Conservation (phyloP, 2,113 vertebrate species). For the Panthera tigris region DNA sequence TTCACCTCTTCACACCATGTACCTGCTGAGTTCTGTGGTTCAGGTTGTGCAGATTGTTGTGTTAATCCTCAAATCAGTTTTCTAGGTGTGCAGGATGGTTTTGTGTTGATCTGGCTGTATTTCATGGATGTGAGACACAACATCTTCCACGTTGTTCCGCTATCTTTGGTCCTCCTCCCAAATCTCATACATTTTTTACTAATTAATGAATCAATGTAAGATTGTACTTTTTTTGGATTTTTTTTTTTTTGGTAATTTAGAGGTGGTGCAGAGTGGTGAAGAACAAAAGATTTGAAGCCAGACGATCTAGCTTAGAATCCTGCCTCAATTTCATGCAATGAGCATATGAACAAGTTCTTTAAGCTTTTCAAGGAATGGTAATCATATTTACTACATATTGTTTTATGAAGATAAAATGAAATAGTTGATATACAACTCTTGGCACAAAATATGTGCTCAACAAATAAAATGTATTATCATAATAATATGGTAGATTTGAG, state of each 20-base stretch:
- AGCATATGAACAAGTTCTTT: background rate
- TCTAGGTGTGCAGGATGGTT: no score
- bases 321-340: background rate
- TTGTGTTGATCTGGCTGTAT: no score
- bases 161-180: no score
- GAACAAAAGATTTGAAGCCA: background rate
- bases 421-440: background rate
- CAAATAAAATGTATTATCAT: conserved; percentile 27
- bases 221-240: background rate
- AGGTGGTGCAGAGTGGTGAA: background rate
- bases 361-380: background rate
- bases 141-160: no score
- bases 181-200: background rate
- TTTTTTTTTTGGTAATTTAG: background rate
- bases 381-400: background rate
- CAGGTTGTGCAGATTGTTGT: no score
- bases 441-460: conserved; percentile 5
- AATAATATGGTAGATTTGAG: background rate
- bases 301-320: background rate
- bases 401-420: conserved; percentile 34
- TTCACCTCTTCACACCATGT: no score
- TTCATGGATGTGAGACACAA: no score
- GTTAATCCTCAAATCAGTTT: no score
- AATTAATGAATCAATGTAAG: background rate
- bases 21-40: no score